Percentiles rank a stretch among this genome's conserved stretches.
These are phyloP conservation scores for Himalopsyche kuldschensis DNA, from an alignment of 2,888 invertebrate genomes.

Conservation along the genomic window DNA sequence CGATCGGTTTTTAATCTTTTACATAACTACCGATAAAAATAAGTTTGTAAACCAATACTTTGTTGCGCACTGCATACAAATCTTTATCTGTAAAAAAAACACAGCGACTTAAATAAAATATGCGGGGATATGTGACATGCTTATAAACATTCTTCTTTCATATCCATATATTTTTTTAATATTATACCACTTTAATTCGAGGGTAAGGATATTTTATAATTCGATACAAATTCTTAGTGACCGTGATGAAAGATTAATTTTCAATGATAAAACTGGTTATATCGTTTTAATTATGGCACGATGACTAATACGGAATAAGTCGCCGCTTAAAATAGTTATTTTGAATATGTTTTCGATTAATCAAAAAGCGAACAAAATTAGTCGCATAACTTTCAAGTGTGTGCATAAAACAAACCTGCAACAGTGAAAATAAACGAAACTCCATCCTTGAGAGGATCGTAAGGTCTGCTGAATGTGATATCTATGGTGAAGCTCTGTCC, in stretches of 20 bases:
- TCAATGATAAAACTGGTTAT: background rate
- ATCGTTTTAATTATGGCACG: background rate
- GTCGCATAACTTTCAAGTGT: too few species aligned
- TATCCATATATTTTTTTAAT: too few species aligned
- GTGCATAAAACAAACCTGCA: conserved; percentile 55
- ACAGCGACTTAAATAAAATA: too few species aligned
- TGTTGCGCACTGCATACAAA: too few species aligned
- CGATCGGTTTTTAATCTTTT: background rate
- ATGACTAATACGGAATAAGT: background rate
- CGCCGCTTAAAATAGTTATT: background rate
- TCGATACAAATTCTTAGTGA: background rate
- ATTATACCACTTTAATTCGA: too few species aligned
- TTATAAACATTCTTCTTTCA: too few species aligned
- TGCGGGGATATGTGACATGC: too few species aligned
- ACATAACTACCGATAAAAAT: background rate
- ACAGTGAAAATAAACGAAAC: conserved; percentile 83
- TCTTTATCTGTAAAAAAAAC: too few species aligned
- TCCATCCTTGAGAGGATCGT: conserved; percentile 73
- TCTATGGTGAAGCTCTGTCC: conserved; percentile 80
- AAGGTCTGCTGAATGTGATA: conserved; percentile 74
- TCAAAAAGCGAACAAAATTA: background rate
- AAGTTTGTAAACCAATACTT: too few species aligned
- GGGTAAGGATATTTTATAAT: too few species aligned
- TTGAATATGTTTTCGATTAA: background rate
- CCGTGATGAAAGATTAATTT: background rate